Conservation (phyloP, 2,888 invertebrate genomes). For the Lingula anatina region DNA sequence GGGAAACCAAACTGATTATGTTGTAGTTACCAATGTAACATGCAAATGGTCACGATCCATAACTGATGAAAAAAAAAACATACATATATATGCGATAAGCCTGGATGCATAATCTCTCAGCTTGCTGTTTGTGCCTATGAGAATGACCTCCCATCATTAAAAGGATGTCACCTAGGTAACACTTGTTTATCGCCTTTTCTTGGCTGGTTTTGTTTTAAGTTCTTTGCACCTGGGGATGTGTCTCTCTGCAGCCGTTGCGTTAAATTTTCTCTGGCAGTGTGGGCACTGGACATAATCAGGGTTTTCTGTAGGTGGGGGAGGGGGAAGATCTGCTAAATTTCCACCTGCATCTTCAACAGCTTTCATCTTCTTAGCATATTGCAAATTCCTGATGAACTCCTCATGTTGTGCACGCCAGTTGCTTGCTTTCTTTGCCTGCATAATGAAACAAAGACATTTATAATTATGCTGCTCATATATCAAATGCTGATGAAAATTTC, state of each 20-base stretch:
- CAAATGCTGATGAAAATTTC: too few relatives aligned
- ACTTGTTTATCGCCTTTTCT: too few relatives aligned
- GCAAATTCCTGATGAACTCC: slow-evolving; percentile 38
- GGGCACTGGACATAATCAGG: slow-evolving; percentile 88
- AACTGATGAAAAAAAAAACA: too few relatives aligned
- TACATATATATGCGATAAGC: too few relatives aligned
- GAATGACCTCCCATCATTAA: too few relatives aligned
- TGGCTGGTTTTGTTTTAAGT: slow-evolving; percentile 53
- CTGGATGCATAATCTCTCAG: too few relatives aligned
- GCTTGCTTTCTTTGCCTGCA: slow-evolving; percentile 28
- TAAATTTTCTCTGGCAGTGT: slow-evolving; percentile 80
- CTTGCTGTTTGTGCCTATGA: too few relatives aligned
- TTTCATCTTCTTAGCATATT: slow-evolving; percentile 43
- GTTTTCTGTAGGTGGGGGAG: slow-evolving; percentile 70
- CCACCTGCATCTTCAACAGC: slow-evolving; percentile 61
- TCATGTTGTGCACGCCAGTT: slow-evolving; percentile 46
- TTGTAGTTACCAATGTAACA: too few relatives aligned
- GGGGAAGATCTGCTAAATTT: slow-evolving; percentile 73
- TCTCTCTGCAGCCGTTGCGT: slow-evolving; percentile 69
- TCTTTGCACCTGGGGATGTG: slow-evolving; percentile 89
- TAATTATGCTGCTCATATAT: too few relatives aligned
- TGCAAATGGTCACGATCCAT: too few relatives aligned
- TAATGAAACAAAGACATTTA: slow-evolving; percentile 5
- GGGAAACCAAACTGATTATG: too few relatives aligned
- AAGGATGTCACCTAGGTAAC: too few relatives aligned